phyloP scores from a whole-genome alignment of 2,888 invertebrate genomes.

The Cerceris ruficornis region DNA sequence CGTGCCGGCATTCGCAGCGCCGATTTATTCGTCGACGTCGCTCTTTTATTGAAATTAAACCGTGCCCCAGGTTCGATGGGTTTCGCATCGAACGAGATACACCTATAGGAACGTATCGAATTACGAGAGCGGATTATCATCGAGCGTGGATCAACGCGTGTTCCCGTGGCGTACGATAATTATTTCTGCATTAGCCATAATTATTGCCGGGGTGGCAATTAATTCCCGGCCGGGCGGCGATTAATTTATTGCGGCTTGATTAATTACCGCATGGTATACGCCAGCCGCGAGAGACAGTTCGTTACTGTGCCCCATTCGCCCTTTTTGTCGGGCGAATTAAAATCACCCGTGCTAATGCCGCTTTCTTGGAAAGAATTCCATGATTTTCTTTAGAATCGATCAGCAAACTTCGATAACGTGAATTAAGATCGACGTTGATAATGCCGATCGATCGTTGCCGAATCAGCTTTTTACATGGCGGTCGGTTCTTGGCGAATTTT shows the following conservation, averaged over 20 bases:
- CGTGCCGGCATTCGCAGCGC: not conserved
- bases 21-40: constrained; percentile 26
- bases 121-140: constrained; percentile 63
- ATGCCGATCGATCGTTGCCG: too few relatives aligned
- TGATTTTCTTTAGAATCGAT: not conserved
- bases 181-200: constrained; percentile 68
- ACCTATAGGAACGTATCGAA: constrained; percentile 52
- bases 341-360: constrained; percentile 19
- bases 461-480: too few relatives aligned
- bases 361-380: constrained; percentile 20
- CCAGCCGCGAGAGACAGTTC: constrained; percentile 56
- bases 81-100: constrained; percentile 54
- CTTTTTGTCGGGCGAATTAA: constrained; percentile 32
- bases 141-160: constrained; percentile 55
- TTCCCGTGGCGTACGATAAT: constrained; percentile 60
- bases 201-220: constrained; percentile 67
- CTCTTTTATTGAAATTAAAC: constrained; percentile 54
- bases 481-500: too few relatives aligned
- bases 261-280: constrained; percentile 62
- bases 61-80: not conserved
- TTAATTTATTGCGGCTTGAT: constrained; percentile 69
- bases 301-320: constrained; percentile 53
- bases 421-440: too few relatives aligned
- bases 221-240: constrained; percentile 64
- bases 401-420: too few relatives aligned